Conservation (phyloP, 1,140 invertebrate genomes). For the Temnothorax longispinosus region DNA sequence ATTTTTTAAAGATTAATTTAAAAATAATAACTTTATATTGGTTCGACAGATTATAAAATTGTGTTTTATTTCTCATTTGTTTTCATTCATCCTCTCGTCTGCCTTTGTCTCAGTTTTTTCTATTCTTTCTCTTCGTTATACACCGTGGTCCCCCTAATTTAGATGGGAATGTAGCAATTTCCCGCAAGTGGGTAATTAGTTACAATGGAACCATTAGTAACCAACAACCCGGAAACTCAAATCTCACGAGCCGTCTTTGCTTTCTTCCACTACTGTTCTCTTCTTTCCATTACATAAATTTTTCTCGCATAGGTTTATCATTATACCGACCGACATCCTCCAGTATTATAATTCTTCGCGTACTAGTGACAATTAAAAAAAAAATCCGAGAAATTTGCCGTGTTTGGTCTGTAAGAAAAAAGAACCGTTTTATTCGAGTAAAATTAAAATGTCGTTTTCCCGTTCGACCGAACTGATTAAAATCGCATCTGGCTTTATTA, state of each 20-base stretch:
- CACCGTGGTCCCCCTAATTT: constrained; percentile 10
- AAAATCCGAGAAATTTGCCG: not conserved
- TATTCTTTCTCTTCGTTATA: constrained; percentile 15
- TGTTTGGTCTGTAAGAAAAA: not conserved
- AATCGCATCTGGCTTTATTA: constrained; percentile 1
- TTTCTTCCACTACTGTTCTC: not conserved
- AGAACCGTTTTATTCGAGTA: not conserved
- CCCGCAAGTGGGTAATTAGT: constrained; percentile 62
- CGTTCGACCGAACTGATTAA: not conserved
- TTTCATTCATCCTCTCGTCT: constrained; percentile 13
- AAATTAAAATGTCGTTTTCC: not conserved
- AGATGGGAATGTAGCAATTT: constrained; percentile 50
- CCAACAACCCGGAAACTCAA: constrained; percentile 55
- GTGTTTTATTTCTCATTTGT: not conserved
- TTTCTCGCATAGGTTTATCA: constrained; percentile 15
- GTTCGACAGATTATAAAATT: not conserved
- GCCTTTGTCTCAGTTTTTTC: not conserved
- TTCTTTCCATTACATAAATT: constrained; percentile 11
- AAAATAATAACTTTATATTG: not conserved
- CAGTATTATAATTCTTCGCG: constrained; percentile 32
- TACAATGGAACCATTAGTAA: constrained; percentile 54
- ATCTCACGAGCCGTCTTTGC: not conserved
- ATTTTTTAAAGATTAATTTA: not conserved
- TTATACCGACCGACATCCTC: not conserved
- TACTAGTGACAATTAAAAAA: not conserved